Base-by-base conservation (phyloP, 2,888 invertebrate genomes). In the Polietes domitor region DNA sequence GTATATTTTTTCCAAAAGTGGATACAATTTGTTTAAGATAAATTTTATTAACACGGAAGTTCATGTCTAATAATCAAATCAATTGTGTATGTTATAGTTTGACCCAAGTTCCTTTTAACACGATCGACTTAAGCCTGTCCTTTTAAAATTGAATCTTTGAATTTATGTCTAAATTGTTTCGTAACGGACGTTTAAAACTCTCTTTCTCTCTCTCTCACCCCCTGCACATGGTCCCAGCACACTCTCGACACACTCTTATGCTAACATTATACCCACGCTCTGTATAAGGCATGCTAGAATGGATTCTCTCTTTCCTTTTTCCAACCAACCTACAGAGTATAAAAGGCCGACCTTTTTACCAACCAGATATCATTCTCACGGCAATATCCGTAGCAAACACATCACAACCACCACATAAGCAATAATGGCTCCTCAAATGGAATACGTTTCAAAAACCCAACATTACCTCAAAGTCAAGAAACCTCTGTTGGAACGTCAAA, bases 391-490 rank as follows among this genome's bases (percentile, higher is more conserved):
- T 26, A 68, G 65, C 17, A 65, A 81, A 85, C 71, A 68, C 77
- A 50, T 50, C 77, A 50, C 55, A 50, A 50, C 24, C 37, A 6
- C 21, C 12, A 43, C 50, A n/a, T 15, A 24, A 61, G 28, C 4
- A 77, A 47, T 78, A 82, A 87, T 87, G 87, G 70, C 86, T 70
- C 61, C 86, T 9, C 83, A 86, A 80, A 79, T 78, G 17, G 80
- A 84, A 80, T 87, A 87, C 87, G 97, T 97, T 89, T 89, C 91
- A 63, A 95, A 97, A 92, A 97, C 97, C 89, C 97, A 97, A 93
- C 97, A 97, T 92, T 97, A 97, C 93, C 94, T 97, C 93, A 97
- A 97, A 95, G 97, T 97, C 91, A 97, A 97, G 96, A 97, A 97
- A 92, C 97, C 97, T 89, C 95, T 97, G 95, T 93, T 97, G 88